Base-by-base conservation (phyloP, 2,113 vertebrate species). In the Pontoporia blainvillei region DNA sequence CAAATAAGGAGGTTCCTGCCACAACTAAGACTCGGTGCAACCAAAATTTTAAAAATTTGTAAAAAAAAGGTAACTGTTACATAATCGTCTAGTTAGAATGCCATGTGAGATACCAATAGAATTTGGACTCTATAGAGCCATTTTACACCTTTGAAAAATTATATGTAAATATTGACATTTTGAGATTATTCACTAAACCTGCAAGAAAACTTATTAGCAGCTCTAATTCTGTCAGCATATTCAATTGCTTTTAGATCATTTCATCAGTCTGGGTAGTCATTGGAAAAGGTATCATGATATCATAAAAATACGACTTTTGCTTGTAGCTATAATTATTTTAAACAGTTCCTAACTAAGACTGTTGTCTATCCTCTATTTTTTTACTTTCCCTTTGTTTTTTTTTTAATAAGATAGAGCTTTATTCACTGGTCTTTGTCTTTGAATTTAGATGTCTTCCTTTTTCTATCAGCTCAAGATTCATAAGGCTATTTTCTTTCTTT, bases 91-190 rank as follows among this genome's bases (percentile, higher is more conserved):
- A 69, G 5, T 41, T 86, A 94, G n/a, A 86, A 72, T 67, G 49
- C 17, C 7, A 39, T 31, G 34, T 69, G n/a, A 92, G 44, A 83
- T 6, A 66, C 2, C 17, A 82, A 66, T 29, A 95, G 39, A 90
- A 64, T 83, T 66, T 79, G 29, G 10, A 78, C 23, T 90, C 73
- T 13, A 64, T 14, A 84, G 46, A 95, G 39, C 4, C 14, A 79
- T 89, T 85, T 88, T 82, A 59, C 1, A 79, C 6, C 9, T 92
- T 64, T 61, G 64, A 69, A 92, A 72, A 44, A 4, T 52, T 86
- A 76, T 86, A 52, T 84, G 46, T 92, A 92, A 84, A 81, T 90
- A 92, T 52, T 91, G 59, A 90, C 39, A 69, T 86, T 96, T 95
- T 84, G 82, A 52, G 20, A 59, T 62, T 75, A 85, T 94, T 81